Evolutionary conservation across 2,797 vertebrate species (phyloP), one percentile per base, ranked within the genome.

Genomic region (Megaceryle alcyon): DNA sequence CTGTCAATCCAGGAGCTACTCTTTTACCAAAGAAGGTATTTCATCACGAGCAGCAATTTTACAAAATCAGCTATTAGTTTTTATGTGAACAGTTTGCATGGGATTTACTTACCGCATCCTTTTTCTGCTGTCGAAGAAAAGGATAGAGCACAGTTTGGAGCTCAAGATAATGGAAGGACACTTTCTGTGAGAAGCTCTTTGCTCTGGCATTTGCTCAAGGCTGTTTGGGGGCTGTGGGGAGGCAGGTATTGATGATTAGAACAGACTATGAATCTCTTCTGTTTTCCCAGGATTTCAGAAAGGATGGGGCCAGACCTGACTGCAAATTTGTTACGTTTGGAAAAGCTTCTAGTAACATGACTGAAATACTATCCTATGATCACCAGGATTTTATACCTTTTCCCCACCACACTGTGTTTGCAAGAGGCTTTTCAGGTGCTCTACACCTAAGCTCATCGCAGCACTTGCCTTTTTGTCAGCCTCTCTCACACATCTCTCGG

Each of bases 41-140:
- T 90, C 69, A 83, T 56, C 37, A 48, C 10, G 9, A 92, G 39
- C 76, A 79, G 59, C 56, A 83, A 19, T 69, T 82, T 92, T 73
- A 91, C 19, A 35, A 35, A 70, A 60, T 83, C 66, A 90, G 29
- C 73, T 84, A 59, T 48, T 90, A 80, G 60, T 86, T 88, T 92
- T 56, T 39, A 49, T 79, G 83, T 56, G 90, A 94, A 82, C 73
- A 84, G 81, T 75, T 92, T 92, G 76, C 63, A 33, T 0, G 8
- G 72, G 77, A 73, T 96, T 96, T 93, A 82, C 66, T 86, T 75
- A 41, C 66, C 43, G 23, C 78, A 77, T 85, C 78, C 60, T 11
- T 73, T 60, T 73, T 88, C 81, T 89, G n/a, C 83, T 87, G 78
- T 92, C 3, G 3, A 84, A 68, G 71, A 60, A 88, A 81, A 92